Evolutionary conservation across 2,797 vertebrate genomes (phyloP).

Genomic region (Rhinatrema bivittatum): DNA sequence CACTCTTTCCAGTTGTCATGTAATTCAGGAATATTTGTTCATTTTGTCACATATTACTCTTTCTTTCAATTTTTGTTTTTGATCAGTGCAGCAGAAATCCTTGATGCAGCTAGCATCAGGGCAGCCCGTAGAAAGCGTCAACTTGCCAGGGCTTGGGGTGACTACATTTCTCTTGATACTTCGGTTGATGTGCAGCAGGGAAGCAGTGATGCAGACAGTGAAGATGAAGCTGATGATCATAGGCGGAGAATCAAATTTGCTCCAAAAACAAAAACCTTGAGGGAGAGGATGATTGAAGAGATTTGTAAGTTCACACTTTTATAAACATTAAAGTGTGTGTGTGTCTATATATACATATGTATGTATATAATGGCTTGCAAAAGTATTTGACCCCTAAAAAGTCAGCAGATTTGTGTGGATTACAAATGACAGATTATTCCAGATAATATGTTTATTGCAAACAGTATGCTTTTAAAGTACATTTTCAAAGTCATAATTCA

Average conservation of each 20-base stretch:
- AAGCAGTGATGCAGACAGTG: slow-evolving; percentile 51
- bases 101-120: slow-evolving; percentile 49
- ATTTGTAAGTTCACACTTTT: slow-evolving; percentile 65
- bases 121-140: slow-evolving; percentile 64
- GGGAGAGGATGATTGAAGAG: slow-evolving; percentile 73
- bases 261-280: slow-evolving; percentile 64
- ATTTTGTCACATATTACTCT: background rate
- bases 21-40: background rate
- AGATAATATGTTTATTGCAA: no score
- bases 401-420: no score
- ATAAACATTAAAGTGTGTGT: no score
- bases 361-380: background rate
- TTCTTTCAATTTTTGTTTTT: slow-evolving; percentile 5
- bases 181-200: slow-evolving; percentile 43
- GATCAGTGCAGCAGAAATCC: slow-evolving; percentile 57
- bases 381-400: no score
- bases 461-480: no score
- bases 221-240: slow-evolving; percentile 70
- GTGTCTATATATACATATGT: background rate
- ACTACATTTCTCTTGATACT: slow-evolving; percentile 69
- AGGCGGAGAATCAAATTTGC: slow-evolving; percentile 70
- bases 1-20: no score
- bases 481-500: no score
- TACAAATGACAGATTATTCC: no score
- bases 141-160: slow-evolving; percentile 49